Evolutionary conservation across 2,113 vertebrate genomes (phyloP), one percentile per base, ranked within the genome.

Genomic region (Trichomycterus rosablanca): DNA sequence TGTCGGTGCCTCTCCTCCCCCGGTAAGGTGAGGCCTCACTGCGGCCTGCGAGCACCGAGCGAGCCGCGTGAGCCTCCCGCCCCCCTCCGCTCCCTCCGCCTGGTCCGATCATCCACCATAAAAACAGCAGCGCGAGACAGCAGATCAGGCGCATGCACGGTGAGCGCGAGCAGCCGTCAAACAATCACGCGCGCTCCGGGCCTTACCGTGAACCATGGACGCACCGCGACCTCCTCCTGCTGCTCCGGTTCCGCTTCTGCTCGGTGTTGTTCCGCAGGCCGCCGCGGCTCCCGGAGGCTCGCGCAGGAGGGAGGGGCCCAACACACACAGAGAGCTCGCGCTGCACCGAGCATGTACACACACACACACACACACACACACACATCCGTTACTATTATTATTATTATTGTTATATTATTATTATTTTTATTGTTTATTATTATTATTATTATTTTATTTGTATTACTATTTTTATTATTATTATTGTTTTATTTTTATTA

Each of bases 231-330:
- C 55, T 58, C 55, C 55, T 58, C 55, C 40, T 23, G 8, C 55
- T 58, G 40, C 55, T 58, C 55, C 40, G 39, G 8, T 7, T 44
- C 14, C 8, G 15, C 23, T 46, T n/a, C 22, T 26, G 9, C 15
- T 44, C 30, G 24, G 12, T 35, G 18, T 49, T 18, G 39, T 24
- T 35, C 55, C 37, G 55, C 55, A 58, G 55, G 55, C 40, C 55
- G 55, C 55, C 55, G 55, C 55, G 24, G 14, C 20, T 28, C 55
- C 55, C 55, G 39, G 42, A n/a, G 16, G 12, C 40, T 32, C 55
- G 55, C 18, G 55, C 55, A 30, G 55, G 53, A 58, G 55, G 55
- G 55, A 58, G 55, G 55, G 55, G 55, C 55, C 55, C 24, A 58
- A 28, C 55, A 40, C 40, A 58, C 44, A 45, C 55, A 58, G 2